Percentiles rank a stretch among this genome's conserved stretches.
These are phyloP conservation scores for Idris sp. DNA, from an alignment of 1,140 invertebrate species.

Conservation along the genomic window DNA sequence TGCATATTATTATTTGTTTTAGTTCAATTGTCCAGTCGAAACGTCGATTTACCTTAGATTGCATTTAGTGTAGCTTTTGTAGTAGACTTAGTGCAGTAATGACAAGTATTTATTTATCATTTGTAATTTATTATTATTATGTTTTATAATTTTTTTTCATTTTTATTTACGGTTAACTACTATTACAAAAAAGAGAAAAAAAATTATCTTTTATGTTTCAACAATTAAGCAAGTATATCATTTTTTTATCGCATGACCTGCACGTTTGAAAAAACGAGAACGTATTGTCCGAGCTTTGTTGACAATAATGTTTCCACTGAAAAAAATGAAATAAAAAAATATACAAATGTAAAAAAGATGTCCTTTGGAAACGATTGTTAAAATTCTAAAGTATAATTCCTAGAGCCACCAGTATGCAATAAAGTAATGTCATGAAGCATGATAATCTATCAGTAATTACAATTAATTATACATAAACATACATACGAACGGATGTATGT, in stretches of 20 bases:
- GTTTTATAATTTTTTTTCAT: not conserved
- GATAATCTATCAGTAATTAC: conserved; percentile 67
- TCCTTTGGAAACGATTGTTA: conserved; percentile 16
- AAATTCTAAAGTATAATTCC: conserved; percentile 65
- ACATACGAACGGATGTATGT: too few relatives aligned
- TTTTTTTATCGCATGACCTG: conserved; percentile 37
- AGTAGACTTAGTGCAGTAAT: conserved; percentile 53
- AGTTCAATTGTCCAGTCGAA: conserved; percentile 15
- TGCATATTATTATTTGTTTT: conserved; percentile 33
- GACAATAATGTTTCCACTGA: conserved; percentile 31
- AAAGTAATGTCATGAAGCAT: conserved; percentile 77
- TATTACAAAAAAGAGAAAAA: too few relatives aligned
- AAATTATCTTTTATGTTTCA: conserved; percentile 2
- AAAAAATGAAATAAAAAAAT: too few relatives aligned
- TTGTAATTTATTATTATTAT: conserved; percentile 9
- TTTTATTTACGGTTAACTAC: not conserved
- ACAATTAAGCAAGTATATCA: conserved; percentile 11
- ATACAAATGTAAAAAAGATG: not conserved
- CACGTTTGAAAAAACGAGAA: conserved; percentile 26
- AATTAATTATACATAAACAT: conserved; percentile 38
- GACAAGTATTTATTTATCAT: conserved; percentile 26
- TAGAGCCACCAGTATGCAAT: conserved; percentile 76
- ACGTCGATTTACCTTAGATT: conserved; percentile 36
- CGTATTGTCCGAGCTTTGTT: conserved; percentile 33
- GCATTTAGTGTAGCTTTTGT: conserved; percentile 53